Base-by-base conservation (phyloP, 2,888 invertebrate genomes). In the Thecophora atra region DNA sequence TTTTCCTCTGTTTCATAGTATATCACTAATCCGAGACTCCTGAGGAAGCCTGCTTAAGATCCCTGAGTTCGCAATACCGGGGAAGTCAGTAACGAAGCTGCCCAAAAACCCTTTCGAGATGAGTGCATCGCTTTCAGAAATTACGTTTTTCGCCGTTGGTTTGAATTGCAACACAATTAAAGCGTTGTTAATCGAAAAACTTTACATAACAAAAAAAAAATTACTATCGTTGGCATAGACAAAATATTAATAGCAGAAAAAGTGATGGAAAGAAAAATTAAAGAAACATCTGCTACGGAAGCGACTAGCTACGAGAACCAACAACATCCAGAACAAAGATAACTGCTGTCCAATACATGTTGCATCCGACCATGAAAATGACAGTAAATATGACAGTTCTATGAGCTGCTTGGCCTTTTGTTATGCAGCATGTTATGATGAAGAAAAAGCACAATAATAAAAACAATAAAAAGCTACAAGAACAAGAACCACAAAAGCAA, bases 291-390 rank as follows among this genome's bases (percentile, higher is more conserved):
- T n/a, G n/a, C n/a, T n/a, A n/a, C n/a, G n/a, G n/a, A n/a, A 58
- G 26, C 4, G 24, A 13, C 2, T 28, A 58, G 24, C 2, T 17
- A 6, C 21, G 17, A 13, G 13, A 5, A 21, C 2, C 42, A 37
- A 42, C 13, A 42, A 63, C 19, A 63, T 4, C 2, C 1, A 21
- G 19, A 62, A 17, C 62, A 62, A 30, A 19, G 44, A 63, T 44
- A 42, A 63, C 42, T 21, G 37, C 2, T 17, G 30, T 70, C 73
- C 62, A 71, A 72, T 75, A 72, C 70, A 72, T 73, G 74, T 73
- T 68, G 75, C 74, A 71, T 65, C 58, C 71, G 74, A 76, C 76
- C 74, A 74, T 76, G 74, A 75, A 76, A 64, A 71, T 74, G 76
- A 73, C 73, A 72, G 72, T 66, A 72, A 70, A 65, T 47, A 30